Evolutionary conservation across 2,113 vertebrate genomes (phyloP).

Genomic region (Vulpes lagopus): DNA sequence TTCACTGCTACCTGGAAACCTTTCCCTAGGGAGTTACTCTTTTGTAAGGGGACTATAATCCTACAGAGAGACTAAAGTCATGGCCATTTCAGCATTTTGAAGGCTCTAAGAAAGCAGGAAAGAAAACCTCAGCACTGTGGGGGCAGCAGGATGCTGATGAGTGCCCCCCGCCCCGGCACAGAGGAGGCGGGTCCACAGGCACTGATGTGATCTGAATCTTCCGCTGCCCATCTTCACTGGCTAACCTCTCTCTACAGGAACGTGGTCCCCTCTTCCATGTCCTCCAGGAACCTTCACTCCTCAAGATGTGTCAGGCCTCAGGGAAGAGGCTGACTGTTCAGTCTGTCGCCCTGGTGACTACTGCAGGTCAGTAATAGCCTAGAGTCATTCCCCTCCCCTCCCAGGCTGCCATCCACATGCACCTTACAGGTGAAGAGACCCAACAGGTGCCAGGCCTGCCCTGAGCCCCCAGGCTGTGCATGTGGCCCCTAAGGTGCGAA

Average conservation of each 20-base stretch:
- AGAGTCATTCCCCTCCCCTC: neutral
- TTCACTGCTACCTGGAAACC: neutral
- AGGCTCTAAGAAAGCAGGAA: neutral
- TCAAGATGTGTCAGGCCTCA: conserved; percentile 87
- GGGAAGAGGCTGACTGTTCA: conserved; percentile 90
- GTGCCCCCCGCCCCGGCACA: no score
- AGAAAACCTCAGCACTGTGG: no score
- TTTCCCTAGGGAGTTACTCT: neutral
- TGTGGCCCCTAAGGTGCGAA: neutral
- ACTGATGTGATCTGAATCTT: no score
- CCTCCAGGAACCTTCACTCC: conserved; percentile 93
- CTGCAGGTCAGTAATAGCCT: conserved; percentile 89
- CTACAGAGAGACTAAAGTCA: neutral
- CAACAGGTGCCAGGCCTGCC: no score
- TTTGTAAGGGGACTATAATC: neutral
- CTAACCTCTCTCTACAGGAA: conserved; percentile 84
- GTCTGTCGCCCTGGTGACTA: conserved; percentile 93
- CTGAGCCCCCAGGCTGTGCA: neutral
- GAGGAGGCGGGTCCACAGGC: no score
- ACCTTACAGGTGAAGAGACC: neutral
- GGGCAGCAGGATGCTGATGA: neutral
- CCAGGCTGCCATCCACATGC: neutral
- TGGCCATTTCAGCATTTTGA: no score
- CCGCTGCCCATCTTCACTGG: neutral
- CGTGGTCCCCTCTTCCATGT: conserved; percentile 89